phyloP scores from a whole-genome alignment of 2,113 vertebrate species.

The Oncorhynchus kisutch region DNA sequence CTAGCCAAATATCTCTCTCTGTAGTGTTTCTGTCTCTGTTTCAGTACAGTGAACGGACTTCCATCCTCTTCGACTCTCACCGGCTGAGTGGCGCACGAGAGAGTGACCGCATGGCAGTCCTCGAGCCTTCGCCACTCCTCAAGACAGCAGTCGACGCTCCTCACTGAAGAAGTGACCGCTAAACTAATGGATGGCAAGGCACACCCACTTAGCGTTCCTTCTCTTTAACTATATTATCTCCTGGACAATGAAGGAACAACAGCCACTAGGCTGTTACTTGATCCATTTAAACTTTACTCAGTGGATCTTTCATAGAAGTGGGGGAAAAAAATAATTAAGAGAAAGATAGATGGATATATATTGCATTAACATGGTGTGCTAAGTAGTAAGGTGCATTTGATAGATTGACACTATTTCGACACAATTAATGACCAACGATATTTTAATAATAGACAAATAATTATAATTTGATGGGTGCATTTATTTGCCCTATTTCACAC shows the following conservation, averaged over 20 bases:
- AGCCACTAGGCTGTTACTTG: neutral
- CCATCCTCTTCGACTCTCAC: slow-evolving; percentile 69
- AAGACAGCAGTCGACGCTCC: slow-evolving; percentile 58
- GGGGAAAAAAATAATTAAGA: neutral
- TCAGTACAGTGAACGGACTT: slow-evolving; percentile 57
- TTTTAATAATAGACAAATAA: slow-evolving; percentile 1
- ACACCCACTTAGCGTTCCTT: slow-evolving; percentile 77
- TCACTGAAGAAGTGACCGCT: slow-evolving; percentile 75
- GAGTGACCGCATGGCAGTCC: slow-evolving; percentile 78
- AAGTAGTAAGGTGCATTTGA: neutral
- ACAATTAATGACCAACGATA: neutral
- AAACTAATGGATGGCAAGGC: slow-evolving; percentile 77
- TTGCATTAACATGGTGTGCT: neutral
- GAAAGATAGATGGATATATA: neutral
- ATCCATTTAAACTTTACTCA: neutral
- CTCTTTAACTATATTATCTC: slow-evolving; percentile 65
- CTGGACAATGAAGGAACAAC: slow-evolving; percentile 58
- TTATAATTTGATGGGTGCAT: no score
- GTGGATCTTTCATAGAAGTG: neutral
- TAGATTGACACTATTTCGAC: neutral
- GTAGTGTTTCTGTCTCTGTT: slow-evolving; percentile 43
- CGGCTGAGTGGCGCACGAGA: slow-evolving; percentile 59
- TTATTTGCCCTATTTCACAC: no score
- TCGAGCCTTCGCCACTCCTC: slow-evolving; percentile 61
- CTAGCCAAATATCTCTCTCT: slow-evolving; percentile 1